Percentiles rank a stretch among this genome's conserved stretches.
Conservation (phyloP, 2,113 vertebrate genomes). For the Panthera leo region DNA sequence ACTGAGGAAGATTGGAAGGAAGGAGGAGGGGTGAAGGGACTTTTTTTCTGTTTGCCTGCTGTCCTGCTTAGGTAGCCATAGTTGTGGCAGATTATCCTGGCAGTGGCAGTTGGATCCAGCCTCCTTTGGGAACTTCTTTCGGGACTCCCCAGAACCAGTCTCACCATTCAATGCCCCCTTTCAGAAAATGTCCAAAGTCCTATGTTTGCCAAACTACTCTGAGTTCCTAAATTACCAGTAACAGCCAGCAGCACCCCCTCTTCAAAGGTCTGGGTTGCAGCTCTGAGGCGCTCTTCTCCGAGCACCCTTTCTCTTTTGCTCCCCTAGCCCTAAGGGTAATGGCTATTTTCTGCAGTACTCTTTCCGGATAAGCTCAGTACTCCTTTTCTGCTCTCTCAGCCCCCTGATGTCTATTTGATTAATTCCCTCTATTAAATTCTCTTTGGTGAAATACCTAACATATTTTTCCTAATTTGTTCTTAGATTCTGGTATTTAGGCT, state of each 20-base stretch:
- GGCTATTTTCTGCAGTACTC: not conserved
- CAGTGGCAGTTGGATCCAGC: not conserved
- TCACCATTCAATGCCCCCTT: not conserved
- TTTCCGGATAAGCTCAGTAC: too few species aligned
- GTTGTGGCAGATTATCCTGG: not conserved
- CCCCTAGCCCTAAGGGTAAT: too few species aligned
- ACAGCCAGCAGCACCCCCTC: not conserved
- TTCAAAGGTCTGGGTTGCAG: not conserved
- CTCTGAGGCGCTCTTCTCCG: not conserved
- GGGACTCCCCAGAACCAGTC: not conserved
- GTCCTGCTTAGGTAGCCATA: not conserved
- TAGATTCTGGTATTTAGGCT: not conserved
- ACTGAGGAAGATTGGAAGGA: not conserved
- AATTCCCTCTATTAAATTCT: not conserved
- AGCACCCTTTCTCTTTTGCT: not conserved
- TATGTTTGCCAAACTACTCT: not conserved
- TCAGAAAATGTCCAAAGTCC: not conserved
- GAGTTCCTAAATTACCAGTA: not conserved
- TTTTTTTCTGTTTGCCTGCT: not conserved
- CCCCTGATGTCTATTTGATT: accelerated
- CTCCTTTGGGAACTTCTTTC: not conserved
- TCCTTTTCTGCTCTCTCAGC: not conserved
- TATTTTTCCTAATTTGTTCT: not conserved
- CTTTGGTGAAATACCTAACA: not conserved
- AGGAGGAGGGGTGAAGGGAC: not conserved